Conservation (phyloP, 2,797 vertebrate species). For the Florisuga fusca region DNA sequence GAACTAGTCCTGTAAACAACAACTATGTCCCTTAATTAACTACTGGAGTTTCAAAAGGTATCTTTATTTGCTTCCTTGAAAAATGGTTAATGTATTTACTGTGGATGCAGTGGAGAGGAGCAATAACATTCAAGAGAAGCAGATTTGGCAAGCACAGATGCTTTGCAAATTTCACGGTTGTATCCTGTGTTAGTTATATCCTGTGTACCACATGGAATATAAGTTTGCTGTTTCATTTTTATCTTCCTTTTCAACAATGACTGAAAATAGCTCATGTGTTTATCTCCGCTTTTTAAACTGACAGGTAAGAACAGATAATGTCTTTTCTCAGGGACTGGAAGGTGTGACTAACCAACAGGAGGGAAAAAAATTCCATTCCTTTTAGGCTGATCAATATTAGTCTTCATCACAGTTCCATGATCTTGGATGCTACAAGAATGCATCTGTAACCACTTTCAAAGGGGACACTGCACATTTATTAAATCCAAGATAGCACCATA, state of each 20-base stretch:
- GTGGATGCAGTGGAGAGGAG: slow-evolving; percentile 13
- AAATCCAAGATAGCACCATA: slow-evolving; percentile 19
- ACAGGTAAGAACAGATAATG: neutral
- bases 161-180: neutral
- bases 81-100: slow-evolving; percentile 36
- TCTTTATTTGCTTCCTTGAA: slow-evolving; percentile 26
- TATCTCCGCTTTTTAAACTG: neutral
- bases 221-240: neutral
- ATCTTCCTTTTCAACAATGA: neutral
- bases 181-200: neutral
- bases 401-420: neutral
- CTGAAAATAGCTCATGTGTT: neutral
- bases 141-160: neutral
- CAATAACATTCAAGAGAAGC: neutral
- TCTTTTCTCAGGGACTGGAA: neutral
- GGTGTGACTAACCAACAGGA: neutral
- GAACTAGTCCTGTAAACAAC: neutral
- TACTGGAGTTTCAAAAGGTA: slow-evolving; percentile 47
- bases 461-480: neutral
- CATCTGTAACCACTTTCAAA: neutral
- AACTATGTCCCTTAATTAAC: neutral
- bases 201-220: neutral
- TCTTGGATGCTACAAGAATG: neutral
- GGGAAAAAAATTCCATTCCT: neutral
- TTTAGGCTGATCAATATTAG: neutral